Conservation (phyloP, 2,888 invertebrate species). For the Hemithea aestivaria region DNA sequence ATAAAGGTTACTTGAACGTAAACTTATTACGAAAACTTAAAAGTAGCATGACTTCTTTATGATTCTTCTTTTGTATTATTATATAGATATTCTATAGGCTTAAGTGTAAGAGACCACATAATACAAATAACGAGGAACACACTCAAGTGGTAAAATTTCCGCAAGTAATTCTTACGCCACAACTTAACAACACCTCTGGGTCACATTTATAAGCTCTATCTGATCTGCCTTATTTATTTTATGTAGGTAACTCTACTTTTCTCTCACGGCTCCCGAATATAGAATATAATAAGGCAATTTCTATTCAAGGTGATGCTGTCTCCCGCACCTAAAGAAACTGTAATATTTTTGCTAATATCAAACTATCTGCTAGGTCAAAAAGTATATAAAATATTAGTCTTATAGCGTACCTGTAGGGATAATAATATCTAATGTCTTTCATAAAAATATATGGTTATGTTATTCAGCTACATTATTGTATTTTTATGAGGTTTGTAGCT, state of each 20-base stretch:
- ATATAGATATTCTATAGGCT: too few relatives aligned
- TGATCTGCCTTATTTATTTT: constrained; percentile 43
- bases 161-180: constrained; percentile 39
- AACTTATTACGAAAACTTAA: too few relatives aligned
- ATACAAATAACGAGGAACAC: constrained; percentile 7
- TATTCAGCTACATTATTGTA: not conserved
- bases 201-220: constrained; percentile 40
- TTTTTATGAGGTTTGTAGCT: too few relatives aligned
- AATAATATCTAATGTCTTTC: too few relatives aligned
- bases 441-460: not conserved
- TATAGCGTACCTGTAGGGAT: too few relatives aligned
- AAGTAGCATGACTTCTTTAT: too few relatives aligned
- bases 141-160: constrained; percentile 30
- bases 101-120: too few relatives aligned
- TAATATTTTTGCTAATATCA: constrained; percentile 12
- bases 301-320: constrained; percentile 22
- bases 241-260: constrained; percentile 28
- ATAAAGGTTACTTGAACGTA: too few relatives aligned
- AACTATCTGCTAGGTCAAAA: not conserved
- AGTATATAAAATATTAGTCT: too few relatives aligned
- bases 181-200: constrained; percentile 51
- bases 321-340: constrained; percentile 9
- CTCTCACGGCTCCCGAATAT: constrained; percentile 17
- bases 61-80: too few relatives aligned
- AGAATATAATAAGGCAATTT: constrained; percentile 23